phyloP scores from a whole-genome alignment of 2,113 vertebrate genomes.

The Lanius ludovicianus region DNA sequence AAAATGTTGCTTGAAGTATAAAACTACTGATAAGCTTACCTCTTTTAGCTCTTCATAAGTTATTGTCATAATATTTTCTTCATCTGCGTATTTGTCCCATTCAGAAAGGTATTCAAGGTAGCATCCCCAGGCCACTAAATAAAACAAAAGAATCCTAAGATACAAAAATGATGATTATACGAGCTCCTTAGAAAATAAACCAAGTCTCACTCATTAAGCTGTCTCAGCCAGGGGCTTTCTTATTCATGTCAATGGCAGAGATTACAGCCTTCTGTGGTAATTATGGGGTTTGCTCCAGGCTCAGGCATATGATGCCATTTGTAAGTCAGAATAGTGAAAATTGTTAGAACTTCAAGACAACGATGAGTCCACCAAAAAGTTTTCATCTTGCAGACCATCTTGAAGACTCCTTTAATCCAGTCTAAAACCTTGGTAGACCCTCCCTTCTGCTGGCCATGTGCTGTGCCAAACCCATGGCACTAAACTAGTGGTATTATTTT shows the following conservation, averaged over 20 bases:
- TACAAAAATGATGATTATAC: background rate
- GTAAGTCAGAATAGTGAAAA: background rate
- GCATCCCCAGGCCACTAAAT: constrained; percentile 75
- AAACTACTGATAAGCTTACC: constrained; percentile 42
- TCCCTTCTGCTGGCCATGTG: background rate
- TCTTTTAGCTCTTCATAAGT: constrained; percentile 82
- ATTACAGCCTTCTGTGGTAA: background rate
- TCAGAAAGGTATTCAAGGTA: constrained; percentile 76
- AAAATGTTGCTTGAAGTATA: background rate
- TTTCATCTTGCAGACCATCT: background rate
- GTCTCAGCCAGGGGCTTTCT: background rate
- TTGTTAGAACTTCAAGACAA: background rate
- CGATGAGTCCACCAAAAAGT: background rate
- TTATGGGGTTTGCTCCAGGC: background rate
- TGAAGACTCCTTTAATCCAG: background rate
- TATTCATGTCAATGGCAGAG: background rate
- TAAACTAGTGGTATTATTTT: background rate
- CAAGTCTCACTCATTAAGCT: background rate
- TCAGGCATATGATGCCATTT: background rate
- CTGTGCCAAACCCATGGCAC: background rate
- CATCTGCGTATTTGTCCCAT: constrained; percentile 74
- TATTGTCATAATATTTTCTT: constrained; percentile 73
- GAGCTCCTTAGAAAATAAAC: background rate
- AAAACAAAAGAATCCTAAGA: background rate
- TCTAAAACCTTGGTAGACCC: background rate